Base-by-base conservation (phyloP, 1,140 invertebrate species). In the Agrilus planipennis region DNA sequence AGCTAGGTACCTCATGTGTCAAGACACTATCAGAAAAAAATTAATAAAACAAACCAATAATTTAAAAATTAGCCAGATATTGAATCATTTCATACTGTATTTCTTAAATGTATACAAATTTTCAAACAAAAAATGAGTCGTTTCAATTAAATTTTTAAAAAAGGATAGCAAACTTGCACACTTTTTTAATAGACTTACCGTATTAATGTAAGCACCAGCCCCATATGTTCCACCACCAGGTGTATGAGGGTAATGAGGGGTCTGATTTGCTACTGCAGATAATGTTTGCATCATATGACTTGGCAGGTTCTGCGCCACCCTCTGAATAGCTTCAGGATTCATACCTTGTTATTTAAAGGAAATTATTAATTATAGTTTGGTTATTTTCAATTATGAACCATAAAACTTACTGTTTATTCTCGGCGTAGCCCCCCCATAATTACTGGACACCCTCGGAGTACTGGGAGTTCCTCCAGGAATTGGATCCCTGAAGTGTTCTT, bases 401-500 rank as follows among this genome's bases (percentile, higher is more conserved):
- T 42, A 28, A 34, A 34, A 15, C 34, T 31, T 23, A 47, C 44
- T 50, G 40, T 50, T 58, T 25, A 55, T 57, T 19, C 30, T 49
- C 11, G 55, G 53, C 4, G 55, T 56, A 17, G 43, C 45, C 9
- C 41, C 52, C 14, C 49, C 46, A 51, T 77, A 80, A 7, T 82
- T 83, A 42, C 80, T 71, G 0, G 72, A 66, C 4, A 72, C 68
- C 28, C 76, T 68, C 0, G 81, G 81, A 14, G 84, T 82, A 21
- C 63, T 73, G 0, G 86, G 86, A 11, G 86, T 89, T 32, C 65
- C 60, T 1, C 75, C 75, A 9, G 88, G 87, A 34, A 89, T 75
- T 0, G 89, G 84, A 55, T 96, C 90, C 34, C 88, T 68, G 69
- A 93, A 98, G 58, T 99, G 91, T 62, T 93, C 88, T 59, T 99